phyloP scores from a whole-genome alignment of 2,888 invertebrate species.

The Drepanosiphum platanoidis region DNA sequence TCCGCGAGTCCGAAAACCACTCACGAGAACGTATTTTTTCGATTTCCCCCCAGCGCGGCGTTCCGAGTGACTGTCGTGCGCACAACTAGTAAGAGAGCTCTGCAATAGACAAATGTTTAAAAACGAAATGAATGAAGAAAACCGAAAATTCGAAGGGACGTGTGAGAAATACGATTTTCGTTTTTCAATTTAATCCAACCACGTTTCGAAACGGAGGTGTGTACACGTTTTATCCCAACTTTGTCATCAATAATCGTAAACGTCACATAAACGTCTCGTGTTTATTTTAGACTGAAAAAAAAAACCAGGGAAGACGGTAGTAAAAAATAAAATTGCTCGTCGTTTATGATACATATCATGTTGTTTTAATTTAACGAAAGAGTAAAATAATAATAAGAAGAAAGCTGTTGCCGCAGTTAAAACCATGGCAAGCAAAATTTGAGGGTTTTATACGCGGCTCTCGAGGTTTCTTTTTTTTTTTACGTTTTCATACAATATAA shows the following conservation, averaged over 20 bases:
- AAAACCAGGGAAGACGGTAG: slow-evolving; percentile 2
- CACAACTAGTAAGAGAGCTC: too few relatives aligned
- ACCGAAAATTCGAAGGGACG: too few relatives aligned
- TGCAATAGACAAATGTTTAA: too few relatives aligned
- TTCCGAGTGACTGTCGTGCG: too few relatives aligned
- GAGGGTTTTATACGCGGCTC: neutral
- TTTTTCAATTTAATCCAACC: neutral
- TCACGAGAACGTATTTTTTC: too few relatives aligned
- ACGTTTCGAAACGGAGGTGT: neutral
- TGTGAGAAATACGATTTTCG: neutral
- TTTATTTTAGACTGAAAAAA: neutral
- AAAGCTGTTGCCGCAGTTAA: slow-evolving; percentile 15
- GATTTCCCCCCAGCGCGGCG: too few relatives aligned
- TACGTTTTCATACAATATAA: neutral
- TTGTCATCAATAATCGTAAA: slow-evolving; percentile 21
- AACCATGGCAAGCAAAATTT: neutral
- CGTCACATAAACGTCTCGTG: neutral
- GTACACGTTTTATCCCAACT: neutral
- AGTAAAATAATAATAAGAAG: slow-evolving; percentile 4
- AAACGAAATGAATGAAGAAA: too few relatives aligned
- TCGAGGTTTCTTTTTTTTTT: slow-evolving; percentile 20
- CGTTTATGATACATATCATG: neutral
- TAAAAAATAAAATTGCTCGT: slow-evolving; percentile 1
- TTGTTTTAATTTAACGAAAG: slow-evolving; percentile 20
- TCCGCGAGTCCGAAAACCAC: too few relatives aligned